phyloP scores from a whole-genome alignment of 2,797 vertebrate genomes.

The Pseudomugil gertrudae region DNA sequence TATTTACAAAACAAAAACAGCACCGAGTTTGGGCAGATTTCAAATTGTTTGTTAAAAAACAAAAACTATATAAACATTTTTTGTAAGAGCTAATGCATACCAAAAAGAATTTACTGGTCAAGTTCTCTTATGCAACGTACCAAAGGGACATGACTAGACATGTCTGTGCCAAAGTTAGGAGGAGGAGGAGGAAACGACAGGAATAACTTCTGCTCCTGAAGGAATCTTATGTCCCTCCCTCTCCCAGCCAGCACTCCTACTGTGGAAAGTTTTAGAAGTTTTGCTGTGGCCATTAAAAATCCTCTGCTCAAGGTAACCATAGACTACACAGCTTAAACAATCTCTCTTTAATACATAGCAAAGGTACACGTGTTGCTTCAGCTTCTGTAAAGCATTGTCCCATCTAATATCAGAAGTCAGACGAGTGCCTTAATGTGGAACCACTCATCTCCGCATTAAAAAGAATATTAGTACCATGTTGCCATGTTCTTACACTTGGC shows the following conservation, averaged over 20 bases:
- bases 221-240: constrained; percentile 35
- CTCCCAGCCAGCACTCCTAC: constrained; percentile 27
- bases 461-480: background rate
- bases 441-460: background rate
- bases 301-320: constrained; percentile 16
- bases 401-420: background rate
- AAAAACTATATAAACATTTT: too few relatives aligned
- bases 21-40: too few relatives aligned
- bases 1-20: too few relatives aligned
- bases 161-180: constrained; percentile 29
- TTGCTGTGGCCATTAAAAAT: constrained; percentile 14
- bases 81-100: background rate
- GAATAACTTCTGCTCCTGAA: constrained; percentile 62
- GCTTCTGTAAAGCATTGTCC: constrained; percentile 5
- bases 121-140: constrained; percentile 28
- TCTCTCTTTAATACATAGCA: constrained; percentile 8
- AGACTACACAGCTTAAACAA: constrained; percentile 1
- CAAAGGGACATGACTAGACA: constrained; percentile 55
- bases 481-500: constrained; percentile 7
- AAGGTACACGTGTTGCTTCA: background rate
- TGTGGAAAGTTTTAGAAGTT: constrained; percentile 58
- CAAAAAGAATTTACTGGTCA: constrained; percentile 19
- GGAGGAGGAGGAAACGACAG: constrained; percentile 36
- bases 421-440: background rate
- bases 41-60: too few relatives aligned